phyloP scores from a whole-genome alignment of 2,888 invertebrate genomes.

The Hetaerina titia region DNA sequence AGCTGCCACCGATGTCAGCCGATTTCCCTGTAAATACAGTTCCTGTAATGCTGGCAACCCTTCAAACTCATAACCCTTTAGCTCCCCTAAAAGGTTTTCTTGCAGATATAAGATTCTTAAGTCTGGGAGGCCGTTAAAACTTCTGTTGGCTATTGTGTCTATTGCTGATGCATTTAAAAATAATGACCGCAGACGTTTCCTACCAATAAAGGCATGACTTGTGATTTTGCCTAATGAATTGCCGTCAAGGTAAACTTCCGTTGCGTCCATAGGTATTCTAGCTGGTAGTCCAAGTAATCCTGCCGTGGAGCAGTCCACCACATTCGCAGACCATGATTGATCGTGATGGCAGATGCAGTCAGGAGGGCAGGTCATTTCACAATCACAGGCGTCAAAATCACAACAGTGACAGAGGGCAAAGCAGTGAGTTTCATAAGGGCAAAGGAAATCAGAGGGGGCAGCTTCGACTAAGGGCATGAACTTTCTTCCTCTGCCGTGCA shows the following conservation, averaged over 20 bases:
- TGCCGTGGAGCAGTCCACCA: conserved; percentile 88
- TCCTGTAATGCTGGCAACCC: conserved; percentile 86
- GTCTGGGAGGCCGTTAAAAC: conserved; percentile 90
- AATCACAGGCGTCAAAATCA: conserved; percentile 94
- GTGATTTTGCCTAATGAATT: conserved; percentile 87
- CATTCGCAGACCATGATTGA: conserved; percentile 91
- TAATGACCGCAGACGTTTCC: conserved; percentile 87
- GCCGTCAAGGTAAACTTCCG: conserved; percentile 92
- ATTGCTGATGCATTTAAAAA: conserved; percentile 89
- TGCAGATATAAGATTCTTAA: conserved; percentile 87
- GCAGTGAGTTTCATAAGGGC: conserved; percentile 91
- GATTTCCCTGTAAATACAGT: conserved; percentile 87
- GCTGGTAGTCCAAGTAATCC: conserved; percentile 87
- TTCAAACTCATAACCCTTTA: conserved; percentile 90
- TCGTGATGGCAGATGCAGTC: conserved; percentile 95
- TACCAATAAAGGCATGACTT: conserved; percentile 91
- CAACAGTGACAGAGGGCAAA: conserved; percentile 93
- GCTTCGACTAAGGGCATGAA: conserved; percentile 88
- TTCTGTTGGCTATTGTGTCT: conserved; percentile 88
- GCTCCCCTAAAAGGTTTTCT: conserved; percentile 84
- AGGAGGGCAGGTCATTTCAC: conserved; percentile 93
- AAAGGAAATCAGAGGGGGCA: conserved; percentile 89
- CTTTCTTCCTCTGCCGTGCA: conserved; percentile 87
- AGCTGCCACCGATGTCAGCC: conserved; percentile 84
- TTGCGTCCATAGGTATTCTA: conserved; percentile 93